phyloP scores from a whole-genome alignment of 2,797 vertebrate species.

The Eulemur coronatus region DNA sequence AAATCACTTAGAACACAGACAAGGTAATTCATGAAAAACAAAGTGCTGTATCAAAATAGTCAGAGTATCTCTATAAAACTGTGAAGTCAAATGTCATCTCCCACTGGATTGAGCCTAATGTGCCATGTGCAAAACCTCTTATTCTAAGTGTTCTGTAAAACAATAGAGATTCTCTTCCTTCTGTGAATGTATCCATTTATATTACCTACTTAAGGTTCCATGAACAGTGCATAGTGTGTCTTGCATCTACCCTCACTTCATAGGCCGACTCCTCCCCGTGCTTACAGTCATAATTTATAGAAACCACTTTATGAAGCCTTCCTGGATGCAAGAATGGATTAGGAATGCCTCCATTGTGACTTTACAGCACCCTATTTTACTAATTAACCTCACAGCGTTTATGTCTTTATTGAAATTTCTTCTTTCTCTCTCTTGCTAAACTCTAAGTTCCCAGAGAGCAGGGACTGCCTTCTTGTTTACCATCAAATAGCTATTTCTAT shows the following conservation, averaged over 20 bases:
- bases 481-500: neutral
- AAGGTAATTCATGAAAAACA: constrained; percentile 75
- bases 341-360: neutral
- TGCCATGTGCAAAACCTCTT: constrained; percentile 12
- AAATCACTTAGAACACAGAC: constrained; percentile 67
- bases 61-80: constrained; percentile 61
- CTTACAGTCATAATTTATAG: neutral
- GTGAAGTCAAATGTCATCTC: constrained; percentile 63
- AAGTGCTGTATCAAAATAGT: constrained; percentile 69
- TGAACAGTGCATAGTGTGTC: neutral
- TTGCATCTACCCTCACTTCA: neutral
- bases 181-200: neutral
- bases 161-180: neutral
- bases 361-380: neutral
- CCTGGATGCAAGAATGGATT: neutral
- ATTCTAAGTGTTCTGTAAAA: constrained; percentile 12
- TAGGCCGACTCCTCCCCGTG: neutral
- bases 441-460: neutral
- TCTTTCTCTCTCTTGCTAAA: neutral
- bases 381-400: neutral
- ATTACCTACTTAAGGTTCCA: neutral
- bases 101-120: neutral
- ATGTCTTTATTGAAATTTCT: neutral
- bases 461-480: neutral
- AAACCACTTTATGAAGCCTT: neutral